Percentiles rank a stretch among this genome's conserved stretches.
phyloP scores from a whole-genome alignment of 2,113 vertebrate species.

The Saguinus midas region DNA sequence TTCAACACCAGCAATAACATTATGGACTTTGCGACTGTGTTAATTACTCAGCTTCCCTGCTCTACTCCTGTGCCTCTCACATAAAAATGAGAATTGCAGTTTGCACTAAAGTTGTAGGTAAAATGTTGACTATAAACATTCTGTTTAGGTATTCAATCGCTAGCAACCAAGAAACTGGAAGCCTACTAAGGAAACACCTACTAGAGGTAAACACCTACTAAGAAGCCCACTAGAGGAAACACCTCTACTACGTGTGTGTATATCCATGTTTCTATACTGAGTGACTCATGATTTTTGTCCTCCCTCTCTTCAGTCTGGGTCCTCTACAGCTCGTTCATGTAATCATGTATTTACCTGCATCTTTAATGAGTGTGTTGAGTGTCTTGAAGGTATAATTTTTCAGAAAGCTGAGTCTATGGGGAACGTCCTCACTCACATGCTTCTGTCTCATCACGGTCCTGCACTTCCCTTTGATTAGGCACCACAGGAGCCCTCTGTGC shows the following conservation, averaged over 20 bases:
- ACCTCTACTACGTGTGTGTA: neutral
- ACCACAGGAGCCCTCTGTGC: neutral
- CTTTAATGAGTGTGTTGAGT: neutral
- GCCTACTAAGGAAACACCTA: no score
- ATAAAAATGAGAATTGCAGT: neutral
- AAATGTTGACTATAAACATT: neutral
- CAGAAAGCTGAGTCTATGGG: neutral
- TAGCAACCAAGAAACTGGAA: neutral
- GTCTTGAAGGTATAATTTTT: neutral
- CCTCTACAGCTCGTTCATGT: neutral
- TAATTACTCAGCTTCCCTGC: neutral
- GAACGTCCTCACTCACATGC: neutral
- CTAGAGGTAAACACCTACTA: no score
- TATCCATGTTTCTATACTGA: neutral
- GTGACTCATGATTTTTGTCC: neutral
- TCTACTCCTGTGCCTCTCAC: neutral
- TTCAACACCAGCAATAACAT: no score
- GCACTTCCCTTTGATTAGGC: neutral
- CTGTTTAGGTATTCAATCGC: neutral
- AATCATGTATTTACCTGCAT: neutral
- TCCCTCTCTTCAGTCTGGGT: neutral
- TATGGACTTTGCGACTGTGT: neutral
- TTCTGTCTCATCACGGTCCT: neutral
- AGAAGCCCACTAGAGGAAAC: no score
- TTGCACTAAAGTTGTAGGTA: neutral